These are phyloP conservation scores for Oscheius sp. DNA, from an alignment of 2,888 invertebrate genomes.

Conservation along the genomic window DNA sequence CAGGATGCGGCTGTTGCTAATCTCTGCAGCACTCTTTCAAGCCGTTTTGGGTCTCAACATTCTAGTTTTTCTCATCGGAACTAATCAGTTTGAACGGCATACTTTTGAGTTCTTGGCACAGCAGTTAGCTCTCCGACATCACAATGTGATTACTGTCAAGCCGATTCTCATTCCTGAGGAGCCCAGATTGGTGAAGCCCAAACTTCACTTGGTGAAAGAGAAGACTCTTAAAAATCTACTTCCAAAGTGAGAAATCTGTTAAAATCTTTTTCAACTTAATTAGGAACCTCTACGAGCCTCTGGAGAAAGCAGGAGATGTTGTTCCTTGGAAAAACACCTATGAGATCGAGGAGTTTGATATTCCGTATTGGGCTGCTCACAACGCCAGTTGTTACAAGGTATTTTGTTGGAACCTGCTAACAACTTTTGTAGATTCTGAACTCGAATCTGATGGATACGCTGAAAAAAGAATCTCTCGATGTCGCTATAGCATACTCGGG, in stretches of 20 bases:
- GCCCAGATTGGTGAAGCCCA: constrained; percentile 69
- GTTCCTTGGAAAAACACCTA: constrained; percentile 67
- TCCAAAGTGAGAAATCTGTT: constrained; percentile 51
- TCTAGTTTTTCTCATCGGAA: constrained; percentile 71
- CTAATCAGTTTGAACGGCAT: constrained; percentile 68
- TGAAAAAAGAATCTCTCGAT: constrained; percentile 68
- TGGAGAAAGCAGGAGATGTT: constrained; percentile 61
- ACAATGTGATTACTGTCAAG: constrained; percentile 65
- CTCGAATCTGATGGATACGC: constrained; percentile 68
- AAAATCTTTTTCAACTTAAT: background rate
- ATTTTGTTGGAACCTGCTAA: constrained; percentile 6
- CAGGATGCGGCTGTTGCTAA: constrained; percentile 27
- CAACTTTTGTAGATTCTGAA: constrained; percentile 61
- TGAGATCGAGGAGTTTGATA: constrained; percentile 57
- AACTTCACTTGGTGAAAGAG: constrained; percentile 70
- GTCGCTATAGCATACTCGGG: constrained; percentile 70
- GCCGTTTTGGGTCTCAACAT: constrained; percentile 57
- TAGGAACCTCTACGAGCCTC: constrained; percentile 60
- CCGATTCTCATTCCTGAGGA: constrained; percentile 73
- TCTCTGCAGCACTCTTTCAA: constrained; percentile 19
- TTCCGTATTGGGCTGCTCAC: constrained; percentile 68
- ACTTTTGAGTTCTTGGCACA: constrained; percentile 71
- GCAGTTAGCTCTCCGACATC: constrained; percentile 66
- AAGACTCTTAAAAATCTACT: constrained; percentile 71
- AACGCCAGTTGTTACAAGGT: constrained; percentile 71